Conservation (phyloP, 2,797 vertebrate species). For the Parauchenoglanis ngamensis region DNA sequence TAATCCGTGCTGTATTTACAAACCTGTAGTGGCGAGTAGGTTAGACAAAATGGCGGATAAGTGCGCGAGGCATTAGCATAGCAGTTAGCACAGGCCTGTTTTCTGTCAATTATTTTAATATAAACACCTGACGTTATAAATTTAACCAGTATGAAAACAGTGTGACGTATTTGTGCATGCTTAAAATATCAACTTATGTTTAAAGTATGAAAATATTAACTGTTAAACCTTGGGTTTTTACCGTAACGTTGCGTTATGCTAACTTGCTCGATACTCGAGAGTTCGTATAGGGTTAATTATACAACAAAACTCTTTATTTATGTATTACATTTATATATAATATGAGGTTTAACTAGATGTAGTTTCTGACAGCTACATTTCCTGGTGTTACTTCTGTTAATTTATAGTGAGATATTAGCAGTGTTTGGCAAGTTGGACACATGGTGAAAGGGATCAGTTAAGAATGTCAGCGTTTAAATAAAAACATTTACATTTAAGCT, state of each 20-base stretch:
- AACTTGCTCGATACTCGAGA: neutral
- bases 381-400: too few relatives aligned
- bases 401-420: neutral
- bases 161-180: neutral
- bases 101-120: neutral
- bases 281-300: neutral
- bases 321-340: too few relatives aligned
- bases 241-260: neutral
- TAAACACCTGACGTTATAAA: neutral
- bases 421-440: neutral
- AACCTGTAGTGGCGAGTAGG: neutral
- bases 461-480: neutral
- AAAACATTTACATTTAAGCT: too few relatives aligned
- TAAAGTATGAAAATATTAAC: neutral
- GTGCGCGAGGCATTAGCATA: constrained; percentile 3
- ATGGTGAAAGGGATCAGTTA: neutral
- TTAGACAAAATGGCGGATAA: constrained; percentile 72
- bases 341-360: too few relatives aligned
- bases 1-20: neutral
- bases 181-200: neutral
- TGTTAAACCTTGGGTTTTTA: neutral
- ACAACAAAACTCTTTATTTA: neutral
- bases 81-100: neutral
- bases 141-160: accelerated
- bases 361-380: neutral